These are phyloP conservation scores for Adineta ricciae DNA, from an alignment of 2,888 invertebrate genomes.

Conservation along the genomic window DNA sequence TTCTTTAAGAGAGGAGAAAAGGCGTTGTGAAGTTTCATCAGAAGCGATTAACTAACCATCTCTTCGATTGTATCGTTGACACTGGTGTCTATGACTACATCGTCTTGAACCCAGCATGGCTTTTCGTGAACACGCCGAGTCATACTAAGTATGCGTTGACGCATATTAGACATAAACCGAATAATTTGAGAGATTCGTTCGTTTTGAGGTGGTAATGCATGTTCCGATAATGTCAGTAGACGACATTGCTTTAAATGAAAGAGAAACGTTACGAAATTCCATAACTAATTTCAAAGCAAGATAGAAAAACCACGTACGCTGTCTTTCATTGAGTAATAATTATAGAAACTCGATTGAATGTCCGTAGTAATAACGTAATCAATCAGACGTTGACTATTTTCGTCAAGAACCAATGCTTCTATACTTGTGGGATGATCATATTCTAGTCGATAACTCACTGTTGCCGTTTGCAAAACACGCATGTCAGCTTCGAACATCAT, in stretches of 20 bases:
- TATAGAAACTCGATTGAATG: background rate
- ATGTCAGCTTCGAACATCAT: slow-evolving; percentile 16
- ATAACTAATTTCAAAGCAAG: too few species aligned
- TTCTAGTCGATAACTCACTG: background rate
- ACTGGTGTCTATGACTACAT: background rate
- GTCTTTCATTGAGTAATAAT: background rate
- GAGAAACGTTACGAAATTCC: background rate
- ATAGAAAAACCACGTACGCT: background rate
- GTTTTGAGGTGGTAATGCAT: background rate
- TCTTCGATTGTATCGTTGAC: background rate
- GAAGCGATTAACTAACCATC: background rate
- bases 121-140: background rate
- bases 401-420: background rate
- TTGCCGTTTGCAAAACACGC: background rate
- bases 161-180: slow-evolving; percentile 1
- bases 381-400: background rate
- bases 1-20: background rate
- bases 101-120: background rate
- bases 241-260: background rate
- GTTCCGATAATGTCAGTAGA: background rate
- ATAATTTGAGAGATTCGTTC: background rate
- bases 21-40: background rate
- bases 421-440: background rate
- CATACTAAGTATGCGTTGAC: background rate
- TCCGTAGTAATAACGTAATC: slow-evolving; percentile 1